phyloP scores from a whole-genome alignment of 1,140 invertebrate species.

The Lasioglossum baleicum region DNA sequence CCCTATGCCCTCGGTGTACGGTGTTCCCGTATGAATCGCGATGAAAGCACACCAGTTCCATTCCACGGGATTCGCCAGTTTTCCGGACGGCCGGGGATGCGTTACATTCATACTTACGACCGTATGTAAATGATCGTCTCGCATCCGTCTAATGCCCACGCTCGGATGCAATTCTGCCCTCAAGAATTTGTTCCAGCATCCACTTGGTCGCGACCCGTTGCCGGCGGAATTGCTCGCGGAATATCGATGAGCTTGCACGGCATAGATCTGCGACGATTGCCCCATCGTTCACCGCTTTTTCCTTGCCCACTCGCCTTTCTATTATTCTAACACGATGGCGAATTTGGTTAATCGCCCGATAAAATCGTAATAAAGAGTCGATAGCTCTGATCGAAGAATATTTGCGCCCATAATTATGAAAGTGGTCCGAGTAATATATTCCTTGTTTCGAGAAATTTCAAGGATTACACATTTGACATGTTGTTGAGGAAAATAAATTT shows the following conservation, averaged over 20 bases:
- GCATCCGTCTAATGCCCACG: conserved; percentile 2
- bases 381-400: too few species aligned
- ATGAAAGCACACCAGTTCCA: not conserved
- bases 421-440: too few species aligned
- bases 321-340: too few species aligned
- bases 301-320: too few species aligned
- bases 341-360: too few species aligned
- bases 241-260: conserved; percentile 10
- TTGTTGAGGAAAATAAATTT: too few species aligned
- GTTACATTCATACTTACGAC: conserved; percentile 24
- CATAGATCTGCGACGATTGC: not conserved
- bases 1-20: not conserved
- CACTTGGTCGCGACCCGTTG: not conserved
- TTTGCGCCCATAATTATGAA: too few species aligned
- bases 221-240: not conserved
- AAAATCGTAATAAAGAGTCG: too few species aligned
- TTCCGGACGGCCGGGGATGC: not conserved
- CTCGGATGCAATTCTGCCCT: not conserved
- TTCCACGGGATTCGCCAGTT: not conserved
- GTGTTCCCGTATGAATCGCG: not conserved
- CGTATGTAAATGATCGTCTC: conserved; percentile 27
- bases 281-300: not conserved
- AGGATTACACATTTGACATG: too few species aligned
- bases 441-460: too few species aligned
- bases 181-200: conserved; percentile 24